phyloP scores from a whole-genome alignment of 1,140 invertebrate species.

The Drosophila truncata region DNA sequence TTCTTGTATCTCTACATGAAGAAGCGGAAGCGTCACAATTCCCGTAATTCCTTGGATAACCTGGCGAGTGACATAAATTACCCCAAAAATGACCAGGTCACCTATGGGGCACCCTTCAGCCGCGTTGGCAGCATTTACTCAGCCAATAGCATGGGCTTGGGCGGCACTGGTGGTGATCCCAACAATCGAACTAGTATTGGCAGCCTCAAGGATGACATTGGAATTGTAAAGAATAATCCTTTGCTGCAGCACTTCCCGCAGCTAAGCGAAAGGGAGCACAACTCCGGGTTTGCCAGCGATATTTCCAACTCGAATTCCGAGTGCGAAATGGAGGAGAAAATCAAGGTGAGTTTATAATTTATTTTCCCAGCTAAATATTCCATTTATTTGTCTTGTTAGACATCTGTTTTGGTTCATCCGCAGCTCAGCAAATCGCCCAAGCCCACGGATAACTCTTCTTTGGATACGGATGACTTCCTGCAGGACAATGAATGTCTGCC shows the following conservation, averaged over 20 bases:
- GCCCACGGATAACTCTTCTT: conserved; percentile 27
- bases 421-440: conserved; percentile 66
- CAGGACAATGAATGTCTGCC: conserved; percentile 89
- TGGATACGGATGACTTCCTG: conserved; percentile 67
- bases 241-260: conserved; percentile 89
- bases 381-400: no score
- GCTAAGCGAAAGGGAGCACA: conserved; percentile 86
- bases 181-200: conserved; percentile 65
- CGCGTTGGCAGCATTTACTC: conserved; percentile 77
- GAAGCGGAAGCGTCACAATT: conserved; percentile 85
- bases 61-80: conserved; percentile 78
- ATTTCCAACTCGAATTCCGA: conserved; percentile 85
- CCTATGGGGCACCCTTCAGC: conserved; percentile 75
- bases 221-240: conserved; percentile 92
- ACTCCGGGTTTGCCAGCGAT: conserved; percentile 85
- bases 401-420: conserved; percentile 90
- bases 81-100: conserved; percentile 83
- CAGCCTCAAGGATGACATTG: conserved; percentile 80
- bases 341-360: conserved; percentile 66
- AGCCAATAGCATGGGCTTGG: conserved; percentile 64
- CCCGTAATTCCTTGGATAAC: conserved; percentile 72
- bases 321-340: conserved; percentile 82
- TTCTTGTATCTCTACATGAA: conserved; percentile 92
- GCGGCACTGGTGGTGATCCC: conserved; percentile 59
- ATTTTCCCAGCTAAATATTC: no score